Conservation (phyloP, 1,140 invertebrate genomes). For the Tetramorium alpestre region DNA sequence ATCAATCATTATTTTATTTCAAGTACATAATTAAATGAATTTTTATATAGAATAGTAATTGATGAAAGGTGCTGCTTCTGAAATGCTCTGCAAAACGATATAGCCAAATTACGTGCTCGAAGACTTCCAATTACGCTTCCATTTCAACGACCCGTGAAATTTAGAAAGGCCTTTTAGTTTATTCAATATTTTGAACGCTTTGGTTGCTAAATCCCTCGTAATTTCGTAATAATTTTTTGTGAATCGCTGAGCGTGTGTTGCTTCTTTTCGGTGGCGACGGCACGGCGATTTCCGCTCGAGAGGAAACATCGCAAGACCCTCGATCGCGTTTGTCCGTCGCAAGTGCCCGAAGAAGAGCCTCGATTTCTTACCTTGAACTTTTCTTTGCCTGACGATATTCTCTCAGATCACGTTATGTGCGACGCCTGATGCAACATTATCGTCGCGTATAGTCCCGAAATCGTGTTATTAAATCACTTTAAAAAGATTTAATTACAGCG, state of each 20-base stretch:
- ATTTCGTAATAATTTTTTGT: conserved; percentile 23
- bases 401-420: background rate
- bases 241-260: conserved; percentile 8
- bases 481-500: conserved; percentile 54
- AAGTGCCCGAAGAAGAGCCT: background rate
- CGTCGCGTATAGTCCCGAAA: conserved; percentile 34
- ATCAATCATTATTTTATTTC: background rate
- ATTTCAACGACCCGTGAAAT: background rate
- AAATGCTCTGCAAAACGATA: background rate
- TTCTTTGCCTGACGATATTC: conserved; percentile 10
- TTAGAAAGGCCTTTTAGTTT: conserved; percentile 8
- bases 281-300: conserved; percentile 30
- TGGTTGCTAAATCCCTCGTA: conserved; percentile 1
- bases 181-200: conserved; percentile 7
- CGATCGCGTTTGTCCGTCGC: conserved; percentile 3
- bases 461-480: conserved; percentile 59
- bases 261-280: conserved; percentile 18
- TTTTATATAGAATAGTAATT: background rate
- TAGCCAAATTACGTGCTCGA: conserved; percentile 22
- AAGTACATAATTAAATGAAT: background rate
- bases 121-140: conserved; percentile 9
- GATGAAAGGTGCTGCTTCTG: background rate
- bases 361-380: conserved; percentile 39
- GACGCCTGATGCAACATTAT: conserved; percentile 49
- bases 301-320: conserved; percentile 7